phyloP scores from a whole-genome alignment of 1,140 invertebrate genomes.

The Brachionus sp. region DNA sequence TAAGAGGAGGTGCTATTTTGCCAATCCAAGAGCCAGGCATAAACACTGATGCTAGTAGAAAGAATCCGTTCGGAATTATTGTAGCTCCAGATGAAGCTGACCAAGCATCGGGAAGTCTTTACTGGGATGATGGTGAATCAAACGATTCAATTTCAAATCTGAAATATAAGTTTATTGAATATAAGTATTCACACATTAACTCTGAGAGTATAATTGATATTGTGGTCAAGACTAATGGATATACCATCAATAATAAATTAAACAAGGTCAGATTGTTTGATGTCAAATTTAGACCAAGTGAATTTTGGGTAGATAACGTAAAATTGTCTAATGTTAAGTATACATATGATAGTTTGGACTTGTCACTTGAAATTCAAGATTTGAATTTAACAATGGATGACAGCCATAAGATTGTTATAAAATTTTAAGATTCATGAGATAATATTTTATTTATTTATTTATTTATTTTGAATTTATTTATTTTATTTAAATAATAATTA shows the following conservation, averaged over 20 bases:
- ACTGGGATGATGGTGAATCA: constrained; percentile 48
- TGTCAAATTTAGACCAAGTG: constrained; percentile 30
- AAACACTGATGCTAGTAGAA: constrained; percentile 48
- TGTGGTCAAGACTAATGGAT: background rate
- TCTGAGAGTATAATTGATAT: constrained; percentile 8
- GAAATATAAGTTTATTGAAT: constrained; percentile 11
- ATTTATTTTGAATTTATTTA: background rate
- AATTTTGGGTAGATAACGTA: background rate
- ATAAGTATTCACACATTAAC: background rate
- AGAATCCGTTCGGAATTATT: constrained; percentile 46
- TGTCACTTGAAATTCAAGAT: constrained; percentile 23
- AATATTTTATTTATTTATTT: constrained; percentile 15
- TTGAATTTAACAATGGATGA: background rate
- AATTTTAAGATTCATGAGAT: background rate
- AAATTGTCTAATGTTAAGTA: background rate
- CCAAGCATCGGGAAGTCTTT: constrained; percentile 45
- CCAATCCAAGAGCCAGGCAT: constrained; percentile 52
- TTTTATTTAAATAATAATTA: background rate
- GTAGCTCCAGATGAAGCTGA: constrained; percentile 42
- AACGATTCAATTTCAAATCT: background rate
- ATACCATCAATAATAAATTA: constrained; percentile 24
- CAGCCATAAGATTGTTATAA: background rate
- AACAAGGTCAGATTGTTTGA: constrained; percentile 22
- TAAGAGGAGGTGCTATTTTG: constrained; percentile 57
- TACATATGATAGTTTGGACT: background rate